Evolutionary conservation across 2,888 invertebrate species (phyloP), one percentile per base, ranked within the genome.

Genomic region (Scaptomyza tumidula): DNA sequence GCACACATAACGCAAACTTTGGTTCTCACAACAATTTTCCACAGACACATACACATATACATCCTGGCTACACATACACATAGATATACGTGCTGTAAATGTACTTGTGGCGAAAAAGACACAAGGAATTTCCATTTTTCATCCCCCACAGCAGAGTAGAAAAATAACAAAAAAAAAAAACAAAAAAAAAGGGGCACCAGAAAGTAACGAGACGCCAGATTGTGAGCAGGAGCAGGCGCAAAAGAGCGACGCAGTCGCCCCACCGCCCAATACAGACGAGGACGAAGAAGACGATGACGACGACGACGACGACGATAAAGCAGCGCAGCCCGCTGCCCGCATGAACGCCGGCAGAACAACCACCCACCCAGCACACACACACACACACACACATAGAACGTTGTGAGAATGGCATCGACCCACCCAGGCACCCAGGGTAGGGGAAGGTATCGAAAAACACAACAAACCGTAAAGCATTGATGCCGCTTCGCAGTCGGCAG

Each of bases 381-480:
- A 39, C 39, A 37, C 33, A 33, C 83, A 82, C 80, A 80, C 78
- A 59, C 72, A 33, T 11, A 52, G 55, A n/a, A 11, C 44, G 29
- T 57, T 46, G 37, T 44, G 31, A 33, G 46, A 49, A 62, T 35
- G 29, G 46, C 68, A 68, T 55, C 52, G 72, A 76, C 49, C 44
- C 19, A 19, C 19, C 19, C 19, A 19, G 19, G 19, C 57, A 44
- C 44, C 50, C 53, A 45, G 56, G 16, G 13, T 19, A 27, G 13
- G 54, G 31, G 37, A 65, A 53, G 45, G 64, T 46, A 72, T 46
- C 60, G 76, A 63, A 88, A 88, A 90, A 79, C 90, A 90, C 77
- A 90, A 90, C 90, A 90, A 90, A 90, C 90, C 90, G 89, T 90
- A 90, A 90, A 90, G 83, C 88, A 90, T 90, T 80, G 79, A 78